A percentile compares a stretch with the other conserved stretches of the same genome.
Conservation (phyloP, 2,113 vertebrate species). For the Kryptolebias marmoratus region DNA sequence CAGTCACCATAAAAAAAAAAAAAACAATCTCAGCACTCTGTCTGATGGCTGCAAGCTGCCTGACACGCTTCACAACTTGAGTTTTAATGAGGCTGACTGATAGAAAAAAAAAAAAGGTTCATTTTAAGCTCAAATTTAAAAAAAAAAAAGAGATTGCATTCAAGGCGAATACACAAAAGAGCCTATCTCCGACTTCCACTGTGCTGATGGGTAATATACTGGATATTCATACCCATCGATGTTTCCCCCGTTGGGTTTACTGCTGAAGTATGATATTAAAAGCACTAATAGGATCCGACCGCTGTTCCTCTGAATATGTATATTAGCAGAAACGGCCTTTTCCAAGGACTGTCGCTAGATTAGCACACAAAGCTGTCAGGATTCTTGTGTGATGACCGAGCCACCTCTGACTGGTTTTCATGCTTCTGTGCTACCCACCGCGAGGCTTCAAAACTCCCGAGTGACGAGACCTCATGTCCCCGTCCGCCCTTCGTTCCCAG, state of each 20-base stretch:
- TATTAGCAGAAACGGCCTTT: conserved; percentile 29
- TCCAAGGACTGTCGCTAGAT: conserved; percentile 33
- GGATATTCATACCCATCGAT: conserved; percentile 9
- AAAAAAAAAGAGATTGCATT: neutral
- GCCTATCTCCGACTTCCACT: conserved; percentile 4
- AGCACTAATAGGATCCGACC: conserved; percentile 55
- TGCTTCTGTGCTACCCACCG: neutral
- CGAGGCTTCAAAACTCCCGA: neutral
- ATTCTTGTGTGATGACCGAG: conserved; percentile 22
- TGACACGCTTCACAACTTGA: conserved; percentile 13
- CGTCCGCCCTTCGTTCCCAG: neutral
- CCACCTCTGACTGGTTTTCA: conserved; percentile 8
- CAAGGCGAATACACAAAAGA: conserved; percentile 16
- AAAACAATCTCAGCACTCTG: conserved; percentile 23
- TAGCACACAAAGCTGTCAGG: conserved; percentile 26
- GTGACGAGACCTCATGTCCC: conserved; percentile 19
- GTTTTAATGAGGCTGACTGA: conserved; percentile 5
- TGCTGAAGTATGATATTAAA: conserved; percentile 37
- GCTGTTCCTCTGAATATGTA: conserved; percentile 31
- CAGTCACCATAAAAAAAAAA: conserved; percentile 14
- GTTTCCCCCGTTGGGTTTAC: conserved; percentile 1
- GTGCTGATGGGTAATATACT: neutral
- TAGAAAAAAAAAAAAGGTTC: neutral
- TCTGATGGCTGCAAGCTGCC: conserved; percentile 11
- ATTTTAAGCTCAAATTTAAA: conserved; percentile 8